Conservation (phyloP, 2,888 invertebrate species). For the Lymantria monacha region DNA sequence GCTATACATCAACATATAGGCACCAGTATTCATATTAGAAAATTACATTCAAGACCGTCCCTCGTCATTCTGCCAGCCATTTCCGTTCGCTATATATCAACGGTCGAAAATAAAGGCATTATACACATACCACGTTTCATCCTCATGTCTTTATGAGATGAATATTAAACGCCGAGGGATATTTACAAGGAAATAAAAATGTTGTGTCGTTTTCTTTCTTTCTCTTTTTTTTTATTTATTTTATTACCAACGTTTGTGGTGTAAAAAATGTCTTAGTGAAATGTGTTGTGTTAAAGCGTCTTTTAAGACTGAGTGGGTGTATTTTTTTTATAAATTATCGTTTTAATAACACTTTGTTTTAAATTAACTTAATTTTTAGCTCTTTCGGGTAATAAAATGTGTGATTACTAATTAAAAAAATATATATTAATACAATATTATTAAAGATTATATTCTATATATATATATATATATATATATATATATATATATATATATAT, state of each 20-base stretch:
- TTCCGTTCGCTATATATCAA: conserved; percentile 18
- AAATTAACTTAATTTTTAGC: too few species aligned
- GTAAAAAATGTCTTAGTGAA: conserved; percentile 12
- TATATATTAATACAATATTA: too few species aligned
- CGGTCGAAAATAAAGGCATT: conserved; percentile 8
- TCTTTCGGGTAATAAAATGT: too few species aligned
- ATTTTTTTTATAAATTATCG: too few species aligned
- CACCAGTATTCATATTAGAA: not conserved
- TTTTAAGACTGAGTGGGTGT: conserved; percentile 1
- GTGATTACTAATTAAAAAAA: too few species aligned
- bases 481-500: too few species aligned
- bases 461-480: too few species aligned
- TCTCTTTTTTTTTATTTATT: conserved; percentile 30
- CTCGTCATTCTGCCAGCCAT: conserved; percentile 2
- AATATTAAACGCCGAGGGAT: conserved; percentile 66
- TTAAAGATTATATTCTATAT: too few species aligned
- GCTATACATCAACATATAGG: too few species aligned
- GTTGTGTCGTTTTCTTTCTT: too few species aligned
- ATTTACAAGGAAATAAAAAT: conserved; percentile 52
- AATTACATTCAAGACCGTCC: conserved; percentile 1
- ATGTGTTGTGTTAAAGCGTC: conserved; percentile 3
- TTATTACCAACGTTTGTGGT: conserved; percentile 24
- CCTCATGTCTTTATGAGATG: conserved; percentile 60
- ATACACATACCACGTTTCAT: conserved; percentile 54
- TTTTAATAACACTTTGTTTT: too few species aligned